phyloP scores from a whole-genome alignment of 2,113 vertebrate genomes.

The Eulemur rufifrons region DNA sequence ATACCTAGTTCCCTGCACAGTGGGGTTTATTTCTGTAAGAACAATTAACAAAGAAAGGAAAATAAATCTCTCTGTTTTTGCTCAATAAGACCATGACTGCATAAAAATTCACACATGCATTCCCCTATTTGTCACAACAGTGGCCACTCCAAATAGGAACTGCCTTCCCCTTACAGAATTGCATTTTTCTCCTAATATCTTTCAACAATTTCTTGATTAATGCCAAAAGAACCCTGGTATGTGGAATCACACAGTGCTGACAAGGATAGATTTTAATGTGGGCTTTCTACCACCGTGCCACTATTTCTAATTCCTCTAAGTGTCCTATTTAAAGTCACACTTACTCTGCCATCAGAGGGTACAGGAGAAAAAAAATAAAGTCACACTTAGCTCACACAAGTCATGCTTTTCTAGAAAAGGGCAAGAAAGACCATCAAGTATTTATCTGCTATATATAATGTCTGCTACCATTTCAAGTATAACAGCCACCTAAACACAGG shows the following conservation, averaged over 20 bases:
- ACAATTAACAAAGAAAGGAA: conserved; percentile 47
- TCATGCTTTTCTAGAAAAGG: conserved; percentile 26
- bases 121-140: neutral
- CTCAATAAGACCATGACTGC: neutral
- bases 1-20: neutral
- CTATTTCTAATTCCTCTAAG: conserved; percentile 1
- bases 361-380: conserved; percentile 19
- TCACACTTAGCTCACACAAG: conserved; percentile 7
- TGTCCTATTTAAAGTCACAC: conserved; percentile 48
- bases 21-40: neutral
- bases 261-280: conserved; percentile 34
- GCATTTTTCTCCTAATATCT: neutral
- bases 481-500: conserved; percentile 42
- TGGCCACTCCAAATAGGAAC: neutral
- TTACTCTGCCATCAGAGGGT: neutral
- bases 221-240: neutral
- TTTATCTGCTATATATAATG: conserved; percentile 19
- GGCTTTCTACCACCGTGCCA: neutral
- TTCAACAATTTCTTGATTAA: conserved; percentile 28
- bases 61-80: neutral
- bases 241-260: conserved; percentile 28
- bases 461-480: conserved; percentile 6
- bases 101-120: neutral
- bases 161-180: neutral
- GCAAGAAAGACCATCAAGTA: neutral